Conservation (phyloP, 2,797 vertebrate species). For the Setipinna tenuifilis region DNA sequence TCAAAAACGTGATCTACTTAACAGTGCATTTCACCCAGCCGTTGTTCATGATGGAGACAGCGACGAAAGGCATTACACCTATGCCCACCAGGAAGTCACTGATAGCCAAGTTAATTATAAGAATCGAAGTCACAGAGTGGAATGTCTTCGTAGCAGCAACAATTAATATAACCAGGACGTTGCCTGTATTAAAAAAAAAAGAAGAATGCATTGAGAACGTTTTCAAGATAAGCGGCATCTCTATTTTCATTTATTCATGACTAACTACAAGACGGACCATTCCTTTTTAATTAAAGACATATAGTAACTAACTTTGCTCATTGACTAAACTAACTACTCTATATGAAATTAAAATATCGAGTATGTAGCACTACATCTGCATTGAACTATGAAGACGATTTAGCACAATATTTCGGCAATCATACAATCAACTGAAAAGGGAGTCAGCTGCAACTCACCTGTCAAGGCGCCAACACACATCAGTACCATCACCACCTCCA, state of each 20-base stretch:
- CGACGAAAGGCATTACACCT: conserved; percentile 83
- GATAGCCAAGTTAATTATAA: conserved; percentile 83
- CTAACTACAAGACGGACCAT: too few species aligned
- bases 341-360: too few species aligned
- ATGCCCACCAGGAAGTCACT: conserved; percentile 82
- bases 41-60: conserved; percentile 75
- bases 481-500: conserved; percentile 76
- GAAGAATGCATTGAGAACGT: background rate
- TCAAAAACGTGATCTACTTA: conserved; percentile 49
- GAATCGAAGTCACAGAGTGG: conserved; percentile 77
- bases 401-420: too few species aligned
- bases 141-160: conserved; percentile 80
- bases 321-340: too few species aligned
- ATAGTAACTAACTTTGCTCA: too few species aligned
- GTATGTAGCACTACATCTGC: too few species aligned
- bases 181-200: conserved; percentile 63
- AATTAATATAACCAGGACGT: conserved; percentile 78
- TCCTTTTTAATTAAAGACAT: too few species aligned
- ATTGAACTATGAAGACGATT: background rate
- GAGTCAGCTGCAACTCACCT: conserved; percentile 60
- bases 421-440: background rate
- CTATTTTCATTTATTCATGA: background rate
- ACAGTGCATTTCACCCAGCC: conserved; percentile 74
- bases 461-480: conserved; percentile 78
- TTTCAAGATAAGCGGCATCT: background rate